A percentile compares a stretch with the other conserved stretches of the same genome.
Conservation (phyloP, 1,140 invertebrate genomes). For the Trichonephila clavipes region DNA sequence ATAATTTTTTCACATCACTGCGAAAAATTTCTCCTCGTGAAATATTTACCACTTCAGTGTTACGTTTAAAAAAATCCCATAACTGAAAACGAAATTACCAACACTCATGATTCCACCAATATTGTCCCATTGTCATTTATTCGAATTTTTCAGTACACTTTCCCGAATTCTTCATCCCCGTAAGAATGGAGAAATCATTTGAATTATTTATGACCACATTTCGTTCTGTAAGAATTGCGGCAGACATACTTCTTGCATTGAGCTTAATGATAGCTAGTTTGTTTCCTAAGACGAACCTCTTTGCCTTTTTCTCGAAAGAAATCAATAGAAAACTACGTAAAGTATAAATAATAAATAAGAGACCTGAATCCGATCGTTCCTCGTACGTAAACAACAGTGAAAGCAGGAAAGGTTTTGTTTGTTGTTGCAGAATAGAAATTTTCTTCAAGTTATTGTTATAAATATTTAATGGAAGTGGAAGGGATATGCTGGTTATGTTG, state of each 20-base stretch:
- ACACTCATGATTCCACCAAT: too few relatives aligned
- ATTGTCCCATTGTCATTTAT: too few relatives aligned
- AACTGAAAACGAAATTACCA: too few relatives aligned
- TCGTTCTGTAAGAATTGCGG: neutral
- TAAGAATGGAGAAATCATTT: neutral
- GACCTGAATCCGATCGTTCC: neutral
- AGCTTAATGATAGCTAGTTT: constrained; percentile 33
- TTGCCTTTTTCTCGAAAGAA: constrained; percentile 13
- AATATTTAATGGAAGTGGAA: constrained; percentile 18
- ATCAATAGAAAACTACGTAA: constrained; percentile 15
- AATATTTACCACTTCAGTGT: too few relatives aligned
- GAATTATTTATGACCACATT: neutral
- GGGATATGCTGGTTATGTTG: neutral
- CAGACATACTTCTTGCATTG: neutral
- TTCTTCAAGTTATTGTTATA: constrained; percentile 29
- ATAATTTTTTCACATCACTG: too few relatives aligned
- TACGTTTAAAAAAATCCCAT: too few relatives aligned
- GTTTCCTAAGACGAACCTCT: neutral
- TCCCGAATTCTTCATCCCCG: neutral
- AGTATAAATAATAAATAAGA: constrained; percentile 29
- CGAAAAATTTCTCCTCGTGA: too few relatives aligned
- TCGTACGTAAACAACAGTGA: neutral
- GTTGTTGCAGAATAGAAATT: neutral
- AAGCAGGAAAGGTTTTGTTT: constrained; percentile 4
- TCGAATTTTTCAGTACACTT: too few relatives aligned